A percentile compares a stretch with the other conserved stretches of the same genome.
These are phyloP conservation scores for Phaedon cochleariae DNA, from an alignment of 2,888 invertebrate species.

Conservation along the genomic window DNA sequence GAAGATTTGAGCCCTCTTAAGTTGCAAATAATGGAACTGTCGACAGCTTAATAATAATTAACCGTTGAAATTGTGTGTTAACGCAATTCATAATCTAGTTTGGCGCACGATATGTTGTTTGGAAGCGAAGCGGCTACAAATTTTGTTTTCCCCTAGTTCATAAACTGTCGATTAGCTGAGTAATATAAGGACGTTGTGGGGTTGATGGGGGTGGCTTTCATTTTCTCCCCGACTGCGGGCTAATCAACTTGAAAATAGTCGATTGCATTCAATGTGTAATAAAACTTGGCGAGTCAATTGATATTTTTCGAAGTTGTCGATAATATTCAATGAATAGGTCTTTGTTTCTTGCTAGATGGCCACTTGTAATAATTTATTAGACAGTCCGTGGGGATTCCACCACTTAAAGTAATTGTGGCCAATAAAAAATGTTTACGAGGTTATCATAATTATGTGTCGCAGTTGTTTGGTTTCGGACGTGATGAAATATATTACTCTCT, in stretches of 20 bases:
- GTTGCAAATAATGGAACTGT: not conserved
- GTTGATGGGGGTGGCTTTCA: constrained; percentile 18
- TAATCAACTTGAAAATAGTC: constrained; percentile 22
- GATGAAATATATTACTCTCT: not conserved
- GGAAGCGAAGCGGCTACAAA: constrained; percentile 17
- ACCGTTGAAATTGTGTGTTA: constrained; percentile 21
- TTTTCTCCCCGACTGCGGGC: not conserved
- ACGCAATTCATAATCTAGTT: constrained; percentile 22
- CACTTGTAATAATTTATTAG: constrained; percentile 30
- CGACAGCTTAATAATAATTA: constrained; percentile 15
- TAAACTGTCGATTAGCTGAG: constrained; percentile 24
- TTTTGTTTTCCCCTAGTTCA: constrained; percentile 10
- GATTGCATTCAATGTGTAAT: constrained; percentile 23
- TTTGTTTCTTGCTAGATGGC: constrained; percentile 24
- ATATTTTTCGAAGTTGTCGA: constrained; percentile 11
- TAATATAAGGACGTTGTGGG: constrained; percentile 26
- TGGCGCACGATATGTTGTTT: constrained; percentile 19
- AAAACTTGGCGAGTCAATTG: constrained; percentile 3
- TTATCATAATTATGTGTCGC: constrained; percentile 24
- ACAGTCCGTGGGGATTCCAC: constrained; percentile 24
- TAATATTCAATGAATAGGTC: not conserved
- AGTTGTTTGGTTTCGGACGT: constrained; percentile 19
- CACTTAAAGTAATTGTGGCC: constrained; percentile 33
- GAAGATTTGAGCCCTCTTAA: not conserved
- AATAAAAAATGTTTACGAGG: constrained; percentile 32